Conservation (phyloP, 2,888 invertebrate genomes). For the Sinopyrophorus schimmeli region DNA sequence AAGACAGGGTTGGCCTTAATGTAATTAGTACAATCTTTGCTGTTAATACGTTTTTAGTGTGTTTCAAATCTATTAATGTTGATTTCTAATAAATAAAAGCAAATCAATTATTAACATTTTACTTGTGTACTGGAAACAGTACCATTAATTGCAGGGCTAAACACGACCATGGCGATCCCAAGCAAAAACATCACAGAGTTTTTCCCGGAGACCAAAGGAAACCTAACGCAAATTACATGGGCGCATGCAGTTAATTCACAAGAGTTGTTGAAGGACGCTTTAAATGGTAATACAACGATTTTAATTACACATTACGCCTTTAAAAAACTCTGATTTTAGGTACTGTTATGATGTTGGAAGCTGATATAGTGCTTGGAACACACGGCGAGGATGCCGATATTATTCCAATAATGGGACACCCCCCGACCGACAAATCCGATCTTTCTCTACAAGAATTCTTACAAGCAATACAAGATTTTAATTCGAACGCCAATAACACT, state of each 20-base stretch:
- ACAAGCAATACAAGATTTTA: slow-evolving; percentile 53
- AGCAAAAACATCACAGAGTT: slow-evolving; percentile 12
- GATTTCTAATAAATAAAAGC: too few relatives aligned
- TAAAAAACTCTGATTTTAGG: slow-evolving; percentile 3
- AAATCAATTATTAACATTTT: too few relatives aligned
- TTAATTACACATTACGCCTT: slow-evolving; percentile 1
- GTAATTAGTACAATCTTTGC: too few relatives aligned
- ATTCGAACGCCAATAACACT: slow-evolving; percentile 57
- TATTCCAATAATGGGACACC: slow-evolving; percentile 90
- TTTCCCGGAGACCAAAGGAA: slow-evolving; percentile 52
- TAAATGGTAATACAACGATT: slow-evolving; percentile 59
- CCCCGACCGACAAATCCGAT: slow-evolving; percentile 73
- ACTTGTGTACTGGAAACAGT: too few relatives aligned
- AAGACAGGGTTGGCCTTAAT: too few relatives aligned
- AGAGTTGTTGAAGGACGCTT: slow-evolving; percentile 63
- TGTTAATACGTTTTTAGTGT: too few relatives aligned
- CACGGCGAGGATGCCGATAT: slow-evolving; percentile 53
- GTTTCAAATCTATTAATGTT: too few relatives aligned
- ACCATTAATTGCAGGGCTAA: slow-evolving; percentile 1
- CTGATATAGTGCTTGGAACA: slow-evolving; percentile 76
- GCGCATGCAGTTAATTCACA: slow-evolving; percentile 83
- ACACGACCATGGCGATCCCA: background rate
- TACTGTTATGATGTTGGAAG: slow-evolving; percentile 72
- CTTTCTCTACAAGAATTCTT: slow-evolving; percentile 76
- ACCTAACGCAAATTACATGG: slow-evolving; percentile 78